Conservation (phyloP, 2,888 invertebrate species). For the Vannuccia rotundouncinata region DNA sequence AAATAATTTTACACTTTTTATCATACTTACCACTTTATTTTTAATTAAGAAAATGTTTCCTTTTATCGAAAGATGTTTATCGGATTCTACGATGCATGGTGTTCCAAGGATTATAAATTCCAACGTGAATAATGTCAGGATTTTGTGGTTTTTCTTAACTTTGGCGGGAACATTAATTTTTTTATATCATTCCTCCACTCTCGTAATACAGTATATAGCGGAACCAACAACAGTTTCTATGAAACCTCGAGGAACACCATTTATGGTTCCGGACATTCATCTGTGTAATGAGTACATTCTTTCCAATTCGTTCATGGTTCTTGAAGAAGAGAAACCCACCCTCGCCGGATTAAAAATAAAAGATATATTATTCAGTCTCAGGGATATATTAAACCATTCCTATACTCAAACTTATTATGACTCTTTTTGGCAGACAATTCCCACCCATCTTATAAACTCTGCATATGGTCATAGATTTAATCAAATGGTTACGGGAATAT, state of each 20-base stretch:
- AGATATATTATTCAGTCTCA: background rate
- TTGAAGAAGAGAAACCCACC: background rate
- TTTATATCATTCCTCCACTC: background rate
- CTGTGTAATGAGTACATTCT: background rate
- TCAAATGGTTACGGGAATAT: background rate
- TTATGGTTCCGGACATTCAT: background rate
- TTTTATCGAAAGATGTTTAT: background rate
- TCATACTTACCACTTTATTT: background rate
- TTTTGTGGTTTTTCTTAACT: conserved; percentile 5
- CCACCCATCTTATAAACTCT: background rate
- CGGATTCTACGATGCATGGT: conserved; percentile 7
- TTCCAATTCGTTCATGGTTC: background rate
- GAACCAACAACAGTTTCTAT: background rate
- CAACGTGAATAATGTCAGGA: background rate
- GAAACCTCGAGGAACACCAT: background rate
- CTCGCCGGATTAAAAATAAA: background rate
- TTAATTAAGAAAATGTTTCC: background rate
- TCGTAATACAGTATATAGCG: background rate
- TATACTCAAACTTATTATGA: background rate
- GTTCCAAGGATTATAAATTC: background rate
- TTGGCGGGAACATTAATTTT: background rate
- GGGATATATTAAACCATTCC: background rate
- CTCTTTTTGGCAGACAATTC: background rate
- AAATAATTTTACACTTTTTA: no score
- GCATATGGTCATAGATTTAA: background rate